Evolutionary conservation across 2,888 invertebrate species (phyloP).

Genomic region (Lingula anatina): DNA sequence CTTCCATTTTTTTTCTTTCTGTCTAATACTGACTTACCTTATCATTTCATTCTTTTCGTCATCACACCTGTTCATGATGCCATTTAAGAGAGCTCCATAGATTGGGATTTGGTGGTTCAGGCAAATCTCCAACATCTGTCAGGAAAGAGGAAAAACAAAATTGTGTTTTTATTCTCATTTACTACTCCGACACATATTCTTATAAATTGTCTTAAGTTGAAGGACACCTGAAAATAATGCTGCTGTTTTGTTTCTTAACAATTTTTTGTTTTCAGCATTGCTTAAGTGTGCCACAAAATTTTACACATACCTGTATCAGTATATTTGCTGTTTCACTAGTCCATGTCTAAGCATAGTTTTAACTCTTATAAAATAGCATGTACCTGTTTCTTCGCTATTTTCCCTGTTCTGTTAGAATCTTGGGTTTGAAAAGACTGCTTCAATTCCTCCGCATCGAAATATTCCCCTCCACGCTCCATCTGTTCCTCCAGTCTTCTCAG

Average conservation of each 20-base stretch:
- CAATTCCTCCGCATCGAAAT: conserved; percentile 30
- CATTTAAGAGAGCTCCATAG: conserved; percentile 41
- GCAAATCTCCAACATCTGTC: conserved; percentile 27
- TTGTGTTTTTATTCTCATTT: neutral
- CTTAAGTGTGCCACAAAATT: no score
- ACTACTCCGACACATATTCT: no score
- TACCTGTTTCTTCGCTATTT: conserved; percentile 18
- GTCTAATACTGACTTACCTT: conserved; percentile 20
- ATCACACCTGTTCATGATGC: conserved; percentile 38
- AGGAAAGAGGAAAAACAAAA: no score
- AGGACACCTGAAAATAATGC: no score
- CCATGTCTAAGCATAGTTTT: conserved; percentile 3
- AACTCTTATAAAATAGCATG: neutral
- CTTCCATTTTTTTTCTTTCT: neutral
- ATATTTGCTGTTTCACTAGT: no score
- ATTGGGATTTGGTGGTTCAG: conserved; percentile 30
- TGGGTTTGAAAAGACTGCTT: conserved; percentile 21
- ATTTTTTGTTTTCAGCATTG: no score
- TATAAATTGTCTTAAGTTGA: no score
- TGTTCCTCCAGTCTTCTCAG: conserved; percentile 30
- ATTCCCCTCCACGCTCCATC: conserved; percentile 23
- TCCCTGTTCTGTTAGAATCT: conserved; percentile 28
- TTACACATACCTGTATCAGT: no score
- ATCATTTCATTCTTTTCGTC: conserved; percentile 32
- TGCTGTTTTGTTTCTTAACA: no score